These are phyloP conservation scores for Drosophila eohydei DNA, from an alignment of 2,888 invertebrate species.

Conservation along the genomic window DNA sequence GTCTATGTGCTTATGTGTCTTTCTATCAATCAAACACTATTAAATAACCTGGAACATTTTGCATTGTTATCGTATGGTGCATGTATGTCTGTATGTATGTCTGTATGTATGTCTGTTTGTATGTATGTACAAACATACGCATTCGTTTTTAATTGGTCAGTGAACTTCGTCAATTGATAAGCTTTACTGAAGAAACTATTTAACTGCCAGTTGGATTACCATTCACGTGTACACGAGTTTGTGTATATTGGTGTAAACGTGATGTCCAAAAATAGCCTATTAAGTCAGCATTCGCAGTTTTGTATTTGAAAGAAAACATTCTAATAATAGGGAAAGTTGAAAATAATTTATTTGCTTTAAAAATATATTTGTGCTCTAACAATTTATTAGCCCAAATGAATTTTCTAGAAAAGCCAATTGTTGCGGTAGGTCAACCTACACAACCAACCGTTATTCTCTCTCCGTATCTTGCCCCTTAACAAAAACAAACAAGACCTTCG, in stretches of 20 bases:
- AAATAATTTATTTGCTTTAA: no score
- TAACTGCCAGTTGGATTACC: background rate
- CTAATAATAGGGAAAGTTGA: no score
- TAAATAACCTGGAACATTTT: background rate
- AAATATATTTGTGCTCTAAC: no score
- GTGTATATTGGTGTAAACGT: background rate
- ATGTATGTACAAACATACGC: background rate
- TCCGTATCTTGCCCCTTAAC: background rate
- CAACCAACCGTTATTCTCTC: background rate
- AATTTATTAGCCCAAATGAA: background rate
- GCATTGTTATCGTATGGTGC: background rate
- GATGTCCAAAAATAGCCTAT: background rate
- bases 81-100: slow-evolving; percentile 80
- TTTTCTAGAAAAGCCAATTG: slow-evolving; percentile 18
- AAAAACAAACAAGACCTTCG: slow-evolving; percentile 7
- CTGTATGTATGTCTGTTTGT: background rate
- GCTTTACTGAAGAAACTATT: no score
- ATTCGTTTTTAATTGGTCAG: background rate
- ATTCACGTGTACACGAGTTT: slow-evolving; percentile 5
- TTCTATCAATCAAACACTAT: background rate
- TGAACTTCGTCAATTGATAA: no score
- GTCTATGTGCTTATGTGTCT: no score
- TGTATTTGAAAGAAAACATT: no score
- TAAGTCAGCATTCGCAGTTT: background rate
- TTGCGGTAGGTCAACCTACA: slow-evolving; percentile 72